These are phyloP conservation scores for Gallinago stenura DNA, from an alignment of 2,797 vertebrate species.

Conservation along the genomic window DNA sequence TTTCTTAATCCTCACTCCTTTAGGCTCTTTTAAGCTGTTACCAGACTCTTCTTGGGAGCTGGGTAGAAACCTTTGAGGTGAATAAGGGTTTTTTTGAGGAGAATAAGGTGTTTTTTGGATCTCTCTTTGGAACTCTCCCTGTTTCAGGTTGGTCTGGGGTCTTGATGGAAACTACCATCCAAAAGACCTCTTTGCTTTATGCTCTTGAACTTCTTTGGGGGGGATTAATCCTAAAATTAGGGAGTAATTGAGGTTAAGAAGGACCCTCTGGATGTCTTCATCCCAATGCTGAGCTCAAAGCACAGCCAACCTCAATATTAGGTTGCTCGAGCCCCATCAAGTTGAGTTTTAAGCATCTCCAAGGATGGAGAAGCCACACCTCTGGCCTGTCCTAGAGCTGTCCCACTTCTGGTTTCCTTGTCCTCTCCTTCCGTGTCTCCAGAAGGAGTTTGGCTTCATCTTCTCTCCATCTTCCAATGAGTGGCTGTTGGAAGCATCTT, in stretches of 20 bases:
- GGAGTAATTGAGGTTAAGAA: background rate
- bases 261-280: background rate
- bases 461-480: background rate
- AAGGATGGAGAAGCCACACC: background rate
- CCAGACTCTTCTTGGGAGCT: background rate
- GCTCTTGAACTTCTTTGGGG: background rate
- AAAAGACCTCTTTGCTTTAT: background rate
- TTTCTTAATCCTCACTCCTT: too few relatives aligned
- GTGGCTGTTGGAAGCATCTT: background rate
- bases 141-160: background rate
- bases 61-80: background rate
- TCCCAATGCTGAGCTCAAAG: background rate
- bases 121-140: background rate
- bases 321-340: background rate
- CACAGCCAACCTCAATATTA: background rate
- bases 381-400: background rate
- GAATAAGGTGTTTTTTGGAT: too few relatives aligned
- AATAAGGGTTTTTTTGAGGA: background rate
- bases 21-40: background rate
- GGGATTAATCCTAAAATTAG: background rate
- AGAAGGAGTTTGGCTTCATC: background rate
- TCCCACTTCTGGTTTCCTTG: background rate
- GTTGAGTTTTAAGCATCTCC: background rate
- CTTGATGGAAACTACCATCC: background rate
- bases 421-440: fast-evolving